Conservation (phyloP, 2,888 invertebrate genomes). For the Ophonus ardosiacus region DNA sequence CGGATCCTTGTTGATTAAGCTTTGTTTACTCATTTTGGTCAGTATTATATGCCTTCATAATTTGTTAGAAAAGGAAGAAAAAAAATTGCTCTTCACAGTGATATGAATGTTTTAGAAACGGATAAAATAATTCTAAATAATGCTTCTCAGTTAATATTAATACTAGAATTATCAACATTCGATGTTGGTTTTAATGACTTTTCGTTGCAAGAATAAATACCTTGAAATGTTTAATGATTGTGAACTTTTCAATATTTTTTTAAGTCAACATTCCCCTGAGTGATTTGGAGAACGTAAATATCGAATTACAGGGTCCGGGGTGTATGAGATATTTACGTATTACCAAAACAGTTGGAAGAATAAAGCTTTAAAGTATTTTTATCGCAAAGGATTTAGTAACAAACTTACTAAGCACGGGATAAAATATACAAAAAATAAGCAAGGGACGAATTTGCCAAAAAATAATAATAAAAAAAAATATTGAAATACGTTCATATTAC, state of each 20-base stretch:
- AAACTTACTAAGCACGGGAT: not conserved
- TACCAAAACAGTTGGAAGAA: not conserved
- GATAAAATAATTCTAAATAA: not conserved
- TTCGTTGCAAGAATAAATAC: not conserved
- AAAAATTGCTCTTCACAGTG: not conserved
- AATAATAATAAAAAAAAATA: not conserved
- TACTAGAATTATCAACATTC: not conserved
- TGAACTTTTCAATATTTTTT: not conserved
- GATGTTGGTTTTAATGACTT: not conserved
- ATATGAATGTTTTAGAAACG: not conserved
- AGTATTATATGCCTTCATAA: no score
- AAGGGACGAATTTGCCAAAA: not conserved
- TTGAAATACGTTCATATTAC: not conserved
- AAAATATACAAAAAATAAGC: not conserved
- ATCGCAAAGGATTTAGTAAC: not conserved
- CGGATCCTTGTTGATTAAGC: no score
- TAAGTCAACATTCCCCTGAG: not conserved
- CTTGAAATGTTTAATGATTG: not conserved
- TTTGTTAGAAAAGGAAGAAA: not conserved
- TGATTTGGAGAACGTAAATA: slow-evolving; percentile 1
- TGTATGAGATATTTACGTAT: slow-evolving; percentile 1
- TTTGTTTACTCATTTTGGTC: no score
- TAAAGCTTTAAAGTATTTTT: not conserved
- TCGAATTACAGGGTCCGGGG: not conserved
- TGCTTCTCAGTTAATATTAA: not conserved